phyloP scores from a whole-genome alignment of 2,797 vertebrate genomes.

The Urophycis tenuis region DNA sequence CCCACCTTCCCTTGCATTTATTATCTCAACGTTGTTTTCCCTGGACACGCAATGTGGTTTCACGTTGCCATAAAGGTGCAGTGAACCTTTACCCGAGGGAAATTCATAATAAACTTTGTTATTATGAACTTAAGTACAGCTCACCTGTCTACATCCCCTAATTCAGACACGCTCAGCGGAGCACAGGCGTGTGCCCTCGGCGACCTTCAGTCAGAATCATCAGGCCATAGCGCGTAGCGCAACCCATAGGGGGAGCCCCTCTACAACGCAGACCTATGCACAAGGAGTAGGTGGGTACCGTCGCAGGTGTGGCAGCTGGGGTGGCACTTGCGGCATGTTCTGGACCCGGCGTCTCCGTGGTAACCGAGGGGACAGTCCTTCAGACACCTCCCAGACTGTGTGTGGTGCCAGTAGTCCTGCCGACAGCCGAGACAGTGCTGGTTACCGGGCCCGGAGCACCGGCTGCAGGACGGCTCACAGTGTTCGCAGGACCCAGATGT shows the following conservation, averaged over 20 bases:
- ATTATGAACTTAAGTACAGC: too few relatives aligned
- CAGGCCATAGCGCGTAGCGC: background rate
- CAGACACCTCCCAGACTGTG: conserved; percentile 61
- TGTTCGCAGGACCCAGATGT: conserved; percentile 64
- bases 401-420: conserved; percentile 66
- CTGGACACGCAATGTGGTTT: too few relatives aligned
- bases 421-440: conserved; percentile 76
- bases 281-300: conserved; percentile 29
- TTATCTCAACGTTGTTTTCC: too few relatives aligned
- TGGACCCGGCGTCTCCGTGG: conserved; percentile 53
- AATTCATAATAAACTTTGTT: too few relatives aligned
- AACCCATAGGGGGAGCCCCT: too few relatives aligned
- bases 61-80: too few relatives aligned
- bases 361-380: conserved; percentile 72
- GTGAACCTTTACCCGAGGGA: too few relatives aligned
- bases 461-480: conserved; percentile 76
- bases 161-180: too few relatives aligned
- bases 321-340: conserved; percentile 75
- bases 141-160: too few relatives aligned
- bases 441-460: conserved; percentile 64
- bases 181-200: too few relatives aligned
- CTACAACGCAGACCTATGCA: too few relatives aligned
- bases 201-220: background rate
- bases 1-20: too few relatives aligned
- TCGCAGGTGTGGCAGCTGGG: conserved; percentile 72